Evolutionary conservation across 2,113 vertebrate genomes (phyloP).

Genomic region (Pluvialis apricaria): DNA sequence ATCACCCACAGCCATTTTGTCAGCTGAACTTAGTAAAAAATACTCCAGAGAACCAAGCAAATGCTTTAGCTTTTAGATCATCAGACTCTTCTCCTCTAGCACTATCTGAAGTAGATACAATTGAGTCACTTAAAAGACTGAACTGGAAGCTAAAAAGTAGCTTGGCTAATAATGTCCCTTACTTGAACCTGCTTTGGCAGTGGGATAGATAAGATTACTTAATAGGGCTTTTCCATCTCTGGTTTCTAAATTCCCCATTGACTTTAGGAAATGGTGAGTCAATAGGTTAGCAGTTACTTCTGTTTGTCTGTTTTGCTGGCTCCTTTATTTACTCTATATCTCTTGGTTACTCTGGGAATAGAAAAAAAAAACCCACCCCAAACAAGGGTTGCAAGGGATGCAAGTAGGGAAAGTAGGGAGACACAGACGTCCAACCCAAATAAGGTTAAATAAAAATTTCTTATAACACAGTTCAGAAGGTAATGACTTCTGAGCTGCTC

Average conservation of each 20-base stretch:
- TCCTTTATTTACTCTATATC: slow-evolving; percentile 51
- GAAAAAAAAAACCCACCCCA: background rate
- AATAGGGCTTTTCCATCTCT: slow-evolving; percentile 44
- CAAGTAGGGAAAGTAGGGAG: too few species aligned
- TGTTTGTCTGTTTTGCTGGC: slow-evolving; percentile 20
- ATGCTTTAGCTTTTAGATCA: background rate
- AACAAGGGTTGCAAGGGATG: too few species aligned
- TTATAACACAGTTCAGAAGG: background rate
- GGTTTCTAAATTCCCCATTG: slow-evolving; percentile 48
- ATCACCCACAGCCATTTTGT: background rate
- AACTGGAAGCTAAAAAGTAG: slow-evolving; percentile 11
- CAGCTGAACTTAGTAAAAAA: background rate
- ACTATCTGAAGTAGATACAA: background rate
- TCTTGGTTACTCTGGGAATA: slow-evolving; percentile 52
- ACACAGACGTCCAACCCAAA: slow-evolving; percentile 38
- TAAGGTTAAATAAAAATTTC: background rate
- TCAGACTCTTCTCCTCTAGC: background rate
- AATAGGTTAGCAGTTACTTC: slow-evolving; percentile 22
- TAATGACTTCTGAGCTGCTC: background rate
- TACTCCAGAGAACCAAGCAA: background rate
- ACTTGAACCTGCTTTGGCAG: slow-evolving; percentile 43
- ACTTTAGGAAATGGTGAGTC: slow-evolving; percentile 51
- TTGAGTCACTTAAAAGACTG: background rate
- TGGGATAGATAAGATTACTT: slow-evolving; percentile 25
- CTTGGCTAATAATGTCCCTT: background rate